Conservation (phyloP, 2,113 vertebrate genomes). For the Thunnus thynnus region DNA sequence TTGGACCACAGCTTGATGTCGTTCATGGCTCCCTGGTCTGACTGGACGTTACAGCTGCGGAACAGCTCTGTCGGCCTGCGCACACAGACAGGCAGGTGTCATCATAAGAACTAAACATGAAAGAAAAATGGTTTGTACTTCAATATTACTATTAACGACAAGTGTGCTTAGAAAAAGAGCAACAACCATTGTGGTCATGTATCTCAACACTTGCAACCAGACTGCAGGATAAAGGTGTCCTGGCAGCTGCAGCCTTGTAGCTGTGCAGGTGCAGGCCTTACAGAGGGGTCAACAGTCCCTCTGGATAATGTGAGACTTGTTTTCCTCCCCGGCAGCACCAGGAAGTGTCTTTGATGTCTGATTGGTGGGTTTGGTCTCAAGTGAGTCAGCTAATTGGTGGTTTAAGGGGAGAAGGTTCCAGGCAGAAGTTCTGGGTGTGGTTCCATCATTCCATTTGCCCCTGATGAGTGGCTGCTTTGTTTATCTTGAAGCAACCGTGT, state of each 20-base stretch:
- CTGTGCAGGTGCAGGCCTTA: neutral
- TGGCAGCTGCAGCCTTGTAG: neutral
- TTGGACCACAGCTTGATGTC: conserved; percentile 99
- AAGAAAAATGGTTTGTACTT: neutral
- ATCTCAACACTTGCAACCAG: neutral
- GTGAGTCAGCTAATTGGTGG: conserved; percentile 63
- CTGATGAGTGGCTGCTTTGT: conserved; percentile 56
- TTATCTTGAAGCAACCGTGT: conserved; percentile 37
- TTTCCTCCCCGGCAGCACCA: conserved; percentile 42
- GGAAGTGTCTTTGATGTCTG: conserved; percentile 62
- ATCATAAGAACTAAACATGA: neutral
- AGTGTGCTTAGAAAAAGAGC: neutral
- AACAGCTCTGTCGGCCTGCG: conserved; percentile 97
- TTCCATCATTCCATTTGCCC: conserved; percentile 31
- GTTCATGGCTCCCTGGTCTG: conserved; percentile 97
- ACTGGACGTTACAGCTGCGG: conserved; percentile 96
- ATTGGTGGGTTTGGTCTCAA: conserved; percentile 58
- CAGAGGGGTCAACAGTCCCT: conserved; percentile 13
- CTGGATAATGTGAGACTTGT: conserved; percentile 1
- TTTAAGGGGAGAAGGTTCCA: conserved; percentile 37
- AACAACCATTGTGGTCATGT: neutral
- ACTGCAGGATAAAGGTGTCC: neutral
- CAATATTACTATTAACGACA: neutral
- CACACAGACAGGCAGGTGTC: neutral
- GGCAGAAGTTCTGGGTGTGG: conserved; percentile 58